These are phyloP conservation scores for Bombus huntii DNA, from an alignment of 1,140 invertebrate species.

Conservation along the genomic window DNA sequence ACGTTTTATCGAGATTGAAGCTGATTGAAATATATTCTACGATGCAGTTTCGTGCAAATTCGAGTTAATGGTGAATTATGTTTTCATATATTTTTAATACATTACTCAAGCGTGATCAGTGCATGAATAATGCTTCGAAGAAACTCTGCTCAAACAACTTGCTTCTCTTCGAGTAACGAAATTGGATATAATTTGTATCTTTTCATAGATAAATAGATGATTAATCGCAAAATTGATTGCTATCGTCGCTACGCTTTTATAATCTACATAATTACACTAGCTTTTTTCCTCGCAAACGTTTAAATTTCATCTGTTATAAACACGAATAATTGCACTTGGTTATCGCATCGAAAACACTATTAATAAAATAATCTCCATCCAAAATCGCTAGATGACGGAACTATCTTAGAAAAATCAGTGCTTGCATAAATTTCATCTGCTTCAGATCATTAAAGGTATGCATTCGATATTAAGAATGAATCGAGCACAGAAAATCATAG, in stretches of 20 bases:
- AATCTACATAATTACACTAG: too few relatives aligned
- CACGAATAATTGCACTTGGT: background rate
- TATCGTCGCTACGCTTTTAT: background rate
- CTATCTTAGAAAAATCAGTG: background rate
- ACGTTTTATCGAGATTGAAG: background rate
- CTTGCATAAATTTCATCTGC: background rate
- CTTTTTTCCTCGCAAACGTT: background rate
- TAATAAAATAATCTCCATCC: background rate
- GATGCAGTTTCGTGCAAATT: background rate
- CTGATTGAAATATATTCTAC: background rate
- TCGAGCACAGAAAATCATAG: background rate
- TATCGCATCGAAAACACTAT: background rate
- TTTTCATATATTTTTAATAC: background rate
- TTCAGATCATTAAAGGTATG: too few relatives aligned
- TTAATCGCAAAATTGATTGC: constrained; percentile 1
- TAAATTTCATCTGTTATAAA: background rate
- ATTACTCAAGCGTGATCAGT: background rate
- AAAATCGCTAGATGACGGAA: background rate
- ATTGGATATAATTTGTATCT: background rate
- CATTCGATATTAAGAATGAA: background rate
- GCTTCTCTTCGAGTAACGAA: background rate
- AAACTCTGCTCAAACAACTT: constrained; percentile 5
- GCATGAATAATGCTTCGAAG: background rate
- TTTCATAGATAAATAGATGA: background rate
- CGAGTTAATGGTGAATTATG: background rate